Evolutionary conservation across 1,140 invertebrate species (phyloP).

Genomic region (Apolygus lucorum): DNA sequence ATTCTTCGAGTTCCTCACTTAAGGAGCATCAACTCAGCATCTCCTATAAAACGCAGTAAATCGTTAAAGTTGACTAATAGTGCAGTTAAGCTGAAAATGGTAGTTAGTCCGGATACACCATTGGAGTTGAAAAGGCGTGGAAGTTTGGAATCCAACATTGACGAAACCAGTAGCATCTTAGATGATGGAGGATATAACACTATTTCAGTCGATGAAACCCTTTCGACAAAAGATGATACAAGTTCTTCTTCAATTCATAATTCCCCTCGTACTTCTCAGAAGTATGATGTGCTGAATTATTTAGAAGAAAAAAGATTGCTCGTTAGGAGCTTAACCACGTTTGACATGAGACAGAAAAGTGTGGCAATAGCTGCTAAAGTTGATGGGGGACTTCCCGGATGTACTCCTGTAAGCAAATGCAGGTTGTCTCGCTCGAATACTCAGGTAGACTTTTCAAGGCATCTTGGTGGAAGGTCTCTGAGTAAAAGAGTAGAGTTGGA

Average conservation of each 20-base stretch:
- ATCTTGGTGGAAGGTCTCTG: not conserved
- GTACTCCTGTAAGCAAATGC: not conserved
- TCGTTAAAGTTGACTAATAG: conserved; percentile 38
- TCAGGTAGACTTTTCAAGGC: conserved; percentile 21
- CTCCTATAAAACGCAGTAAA: conserved; percentile 39
- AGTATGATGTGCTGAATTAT: conserved; percentile 18
- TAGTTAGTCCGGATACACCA: conserved; percentile 12
- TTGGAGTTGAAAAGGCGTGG: conserved; percentile 19
- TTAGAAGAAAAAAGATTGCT: conserved; percentile 15
- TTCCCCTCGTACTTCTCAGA: not conserved
- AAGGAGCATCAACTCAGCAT: conserved; percentile 20
- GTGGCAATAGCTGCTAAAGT: not conserved
- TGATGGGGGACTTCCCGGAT: not conserved
- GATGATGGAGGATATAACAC: not conserved
- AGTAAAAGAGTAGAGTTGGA: not conserved
- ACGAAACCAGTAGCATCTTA: conserved; percentile 13
- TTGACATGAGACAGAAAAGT: conserved; percentile 22
- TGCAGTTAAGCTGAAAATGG: conserved; percentile 27
- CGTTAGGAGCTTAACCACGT: conserved; percentile 18
- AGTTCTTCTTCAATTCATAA: not conserved
- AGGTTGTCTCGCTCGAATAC: conserved; percentile 24
- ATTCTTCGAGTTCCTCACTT: conserved; percentile 31
- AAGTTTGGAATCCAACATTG: conserved; percentile 30
- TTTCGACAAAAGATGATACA: not conserved
- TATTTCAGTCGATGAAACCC: not conserved